These are phyloP conservation scores for Tonatia bakeri DNA, from an alignment of 2,113 vertebrate species.

Conservation along the genomic window DNA sequence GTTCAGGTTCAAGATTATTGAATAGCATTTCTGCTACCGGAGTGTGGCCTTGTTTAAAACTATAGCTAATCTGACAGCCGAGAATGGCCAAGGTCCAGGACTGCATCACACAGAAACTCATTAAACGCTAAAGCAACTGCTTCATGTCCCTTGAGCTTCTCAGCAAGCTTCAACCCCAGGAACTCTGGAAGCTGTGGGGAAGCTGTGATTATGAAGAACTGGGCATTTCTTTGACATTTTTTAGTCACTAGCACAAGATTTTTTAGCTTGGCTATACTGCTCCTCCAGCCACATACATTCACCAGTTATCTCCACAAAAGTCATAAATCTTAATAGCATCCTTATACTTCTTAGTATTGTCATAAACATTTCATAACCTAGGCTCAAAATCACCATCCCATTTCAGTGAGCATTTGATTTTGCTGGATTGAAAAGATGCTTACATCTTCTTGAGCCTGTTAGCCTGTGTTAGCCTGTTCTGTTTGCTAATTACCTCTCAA, in stretches of 20 bases:
- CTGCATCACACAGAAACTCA: slow-evolving; percentile 29
- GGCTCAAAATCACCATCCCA: background rate
- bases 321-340: background rate
- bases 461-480: slow-evolving; percentile 5
- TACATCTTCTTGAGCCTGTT: background rate
- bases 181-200: background rate
- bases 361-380: background rate
- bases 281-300: background rate
- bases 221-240: background rate
- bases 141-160: background rate
- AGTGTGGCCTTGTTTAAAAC: background rate
- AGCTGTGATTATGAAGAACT: background rate
- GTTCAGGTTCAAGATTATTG: background rate
- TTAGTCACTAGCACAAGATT: background rate
- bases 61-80: slow-evolving; percentile 4
- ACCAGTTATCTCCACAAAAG: background rate
- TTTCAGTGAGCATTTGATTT: background rate
- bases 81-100: background rate
- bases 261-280: background rate
- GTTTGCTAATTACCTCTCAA: slow-evolving; percentile 90
- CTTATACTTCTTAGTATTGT: background rate
- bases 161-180: background rate
- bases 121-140: slow-evolving; percentile 11
- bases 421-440: background rate
- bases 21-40: background rate